Evolutionary conservation across 2,888 invertebrate genomes (phyloP).

Genomic region (Xanthia togata): DNA sequence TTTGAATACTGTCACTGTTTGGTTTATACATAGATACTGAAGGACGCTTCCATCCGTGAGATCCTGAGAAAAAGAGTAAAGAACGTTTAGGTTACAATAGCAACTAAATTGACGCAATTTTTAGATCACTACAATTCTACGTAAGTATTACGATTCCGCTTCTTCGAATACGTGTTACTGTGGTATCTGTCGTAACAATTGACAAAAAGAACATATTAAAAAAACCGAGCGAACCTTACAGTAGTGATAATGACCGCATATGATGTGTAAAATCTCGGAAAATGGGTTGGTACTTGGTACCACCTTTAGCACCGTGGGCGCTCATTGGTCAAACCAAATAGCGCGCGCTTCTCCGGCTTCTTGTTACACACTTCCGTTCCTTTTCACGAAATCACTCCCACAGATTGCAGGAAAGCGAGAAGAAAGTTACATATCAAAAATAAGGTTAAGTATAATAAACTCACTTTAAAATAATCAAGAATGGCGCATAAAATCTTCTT

Average conservation of each 20-base stretch:
- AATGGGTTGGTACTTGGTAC: too few species aligned
- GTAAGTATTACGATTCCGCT: not conserved
- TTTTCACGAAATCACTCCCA: too few species aligned
- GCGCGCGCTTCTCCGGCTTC: too few species aligned
- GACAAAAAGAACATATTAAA: too few species aligned
- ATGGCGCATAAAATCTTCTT: constrained; percentile 80
- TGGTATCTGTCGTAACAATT: not conserved
- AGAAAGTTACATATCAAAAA: not conserved
- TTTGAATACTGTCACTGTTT: constrained; percentile 88
- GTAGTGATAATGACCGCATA: too few species aligned
- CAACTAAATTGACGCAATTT: not conserved
- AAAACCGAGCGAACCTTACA: not conserved
- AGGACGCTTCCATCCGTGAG: constrained; percentile 79
- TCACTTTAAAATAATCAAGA: constrained; percentile 86
- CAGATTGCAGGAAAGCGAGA: too few species aligned
- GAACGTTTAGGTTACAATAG: constrained; percentile 6
- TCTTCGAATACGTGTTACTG: not conserved
- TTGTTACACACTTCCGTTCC: too few species aligned
- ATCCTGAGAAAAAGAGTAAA: constrained; percentile 72
- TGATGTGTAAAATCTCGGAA: too few species aligned
- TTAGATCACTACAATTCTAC: too few species aligned
- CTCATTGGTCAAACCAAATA: too few species aligned
- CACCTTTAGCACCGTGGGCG: too few species aligned
- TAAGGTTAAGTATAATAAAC: constrained; percentile 52
- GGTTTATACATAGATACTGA: constrained; percentile 83